Conservation (phyloP, 2,113 vertebrate genomes). For the Pluvialis apricaria region DNA sequence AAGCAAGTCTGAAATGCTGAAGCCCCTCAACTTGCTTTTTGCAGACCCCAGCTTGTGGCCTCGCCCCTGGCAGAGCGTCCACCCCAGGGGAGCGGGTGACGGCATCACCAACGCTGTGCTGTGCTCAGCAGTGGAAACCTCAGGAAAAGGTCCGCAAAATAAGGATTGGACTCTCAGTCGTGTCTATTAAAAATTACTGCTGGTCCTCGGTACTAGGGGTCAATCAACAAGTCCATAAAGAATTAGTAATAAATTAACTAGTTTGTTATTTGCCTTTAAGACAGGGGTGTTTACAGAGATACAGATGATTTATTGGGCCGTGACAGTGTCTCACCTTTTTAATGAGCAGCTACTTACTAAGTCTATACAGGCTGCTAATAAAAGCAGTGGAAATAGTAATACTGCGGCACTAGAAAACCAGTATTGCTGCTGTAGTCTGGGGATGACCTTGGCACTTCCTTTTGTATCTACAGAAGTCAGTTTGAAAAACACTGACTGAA, state of each 20-base stretch:
- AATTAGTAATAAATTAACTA: background rate
- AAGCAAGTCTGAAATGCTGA: accelerated
- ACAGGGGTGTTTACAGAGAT: too few relatives aligned
- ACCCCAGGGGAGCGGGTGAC: accelerated
- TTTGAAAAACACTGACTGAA: accelerated
- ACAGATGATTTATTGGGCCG: background rate
- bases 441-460: background rate
- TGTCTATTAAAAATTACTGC: too few relatives aligned
- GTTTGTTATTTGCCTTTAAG: background rate
- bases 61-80: too few relatives aligned
- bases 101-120: background rate
- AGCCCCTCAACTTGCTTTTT: accelerated
- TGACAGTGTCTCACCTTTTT: background rate
- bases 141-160: background rate
- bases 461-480: accelerated
- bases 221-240: background rate
- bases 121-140: background rate
- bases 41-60: background rate
- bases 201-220: background rate
- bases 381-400: background rate
- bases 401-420: background rate
- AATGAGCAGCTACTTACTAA: background rate
- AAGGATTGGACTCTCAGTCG: background rate
- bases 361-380: background rate
- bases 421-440: background rate